These are phyloP conservation scores for Scytalopus superciliaris DNA, from an alignment of 2,113 vertebrate species.

Conservation along the genomic window DNA sequence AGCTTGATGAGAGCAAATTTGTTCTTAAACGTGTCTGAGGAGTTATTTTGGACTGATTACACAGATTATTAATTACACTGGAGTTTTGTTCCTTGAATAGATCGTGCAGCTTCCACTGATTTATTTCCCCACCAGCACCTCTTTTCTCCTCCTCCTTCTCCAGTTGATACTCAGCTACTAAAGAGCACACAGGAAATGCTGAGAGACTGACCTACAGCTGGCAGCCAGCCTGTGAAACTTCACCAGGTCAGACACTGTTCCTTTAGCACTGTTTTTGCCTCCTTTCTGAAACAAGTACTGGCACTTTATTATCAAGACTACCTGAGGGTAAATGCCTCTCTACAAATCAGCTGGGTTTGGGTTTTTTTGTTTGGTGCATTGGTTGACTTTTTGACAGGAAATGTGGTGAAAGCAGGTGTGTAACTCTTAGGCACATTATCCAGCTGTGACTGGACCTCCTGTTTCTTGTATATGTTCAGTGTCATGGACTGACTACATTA, in stretches of 20 bases:
- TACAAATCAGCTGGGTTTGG: background rate
- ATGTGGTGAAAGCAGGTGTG: background rate
- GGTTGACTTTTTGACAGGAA: background rate
- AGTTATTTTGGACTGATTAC: background rate
- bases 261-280: background rate
- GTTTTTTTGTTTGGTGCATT: background rate
- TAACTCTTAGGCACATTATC: fast-evolving
- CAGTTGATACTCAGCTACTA: background rate
- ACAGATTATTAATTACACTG: background rate
- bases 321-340: background rate
- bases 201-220: background rate
- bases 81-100: background rate
- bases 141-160: background rate
- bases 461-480: background rate
- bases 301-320: background rate
- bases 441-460: background rate
- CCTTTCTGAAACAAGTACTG: background rate
- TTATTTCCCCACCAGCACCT: background rate
- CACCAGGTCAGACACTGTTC: background rate
- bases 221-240: background rate
- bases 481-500: background rate
- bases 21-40: background rate
- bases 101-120: background rate
- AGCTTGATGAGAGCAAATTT: background rate
- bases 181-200: background rate